Percentiles rank a stretch among this genome's conserved stretches.
phyloP scores from a whole-genome alignment of 1,140 invertebrate genomes.

The Papilio glaucus region DNA sequence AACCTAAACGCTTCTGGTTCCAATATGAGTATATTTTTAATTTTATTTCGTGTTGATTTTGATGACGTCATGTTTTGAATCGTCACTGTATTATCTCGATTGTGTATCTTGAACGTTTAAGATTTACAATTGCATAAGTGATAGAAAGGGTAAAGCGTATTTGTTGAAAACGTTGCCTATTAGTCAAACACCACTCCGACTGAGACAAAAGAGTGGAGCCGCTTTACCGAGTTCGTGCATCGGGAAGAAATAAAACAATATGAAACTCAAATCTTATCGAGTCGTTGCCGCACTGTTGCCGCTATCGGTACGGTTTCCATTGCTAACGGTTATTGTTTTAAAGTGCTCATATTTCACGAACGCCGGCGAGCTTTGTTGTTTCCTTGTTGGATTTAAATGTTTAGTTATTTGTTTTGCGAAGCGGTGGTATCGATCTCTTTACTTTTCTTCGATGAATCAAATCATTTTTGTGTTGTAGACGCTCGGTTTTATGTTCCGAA shows the following conservation, averaged over 20 bases:
- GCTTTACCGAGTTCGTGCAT: constrained; percentile 23
- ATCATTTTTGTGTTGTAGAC: constrained; percentile 7
- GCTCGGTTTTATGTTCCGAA: not conserved
- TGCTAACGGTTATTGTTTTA: constrained; percentile 47
- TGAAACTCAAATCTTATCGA: constrained; percentile 29
- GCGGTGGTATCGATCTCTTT: constrained; percentile 1
- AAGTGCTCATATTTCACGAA: constrained; percentile 45
- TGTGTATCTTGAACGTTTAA: not conserved
- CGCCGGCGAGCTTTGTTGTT: constrained; percentile 33
- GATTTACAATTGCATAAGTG: constrained; percentile 13
- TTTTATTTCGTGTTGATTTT: too few species aligned
- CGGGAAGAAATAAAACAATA: constrained; percentile 40
- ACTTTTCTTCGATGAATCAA: not conserved
- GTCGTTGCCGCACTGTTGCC: constrained; percentile 18
- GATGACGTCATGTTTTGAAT: not conserved
- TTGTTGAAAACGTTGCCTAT: constrained; percentile 23
- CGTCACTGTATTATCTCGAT: not conserved
- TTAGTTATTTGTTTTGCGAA: constrained; percentile 7
- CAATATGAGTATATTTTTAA: too few species aligned
- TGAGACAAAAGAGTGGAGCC: constrained; percentile 14
- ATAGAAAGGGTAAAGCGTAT: constrained; percentile 23
- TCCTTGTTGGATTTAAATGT: constrained; percentile 26
- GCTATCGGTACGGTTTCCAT: constrained; percentile 28
- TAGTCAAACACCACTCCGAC: constrained; percentile 18
- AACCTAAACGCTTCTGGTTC: too few species aligned